These are phyloP conservation scores for Nannobrachium achirus DNA, from an alignment of 2,113 vertebrate genomes.

Conservation along the genomic window DNA sequence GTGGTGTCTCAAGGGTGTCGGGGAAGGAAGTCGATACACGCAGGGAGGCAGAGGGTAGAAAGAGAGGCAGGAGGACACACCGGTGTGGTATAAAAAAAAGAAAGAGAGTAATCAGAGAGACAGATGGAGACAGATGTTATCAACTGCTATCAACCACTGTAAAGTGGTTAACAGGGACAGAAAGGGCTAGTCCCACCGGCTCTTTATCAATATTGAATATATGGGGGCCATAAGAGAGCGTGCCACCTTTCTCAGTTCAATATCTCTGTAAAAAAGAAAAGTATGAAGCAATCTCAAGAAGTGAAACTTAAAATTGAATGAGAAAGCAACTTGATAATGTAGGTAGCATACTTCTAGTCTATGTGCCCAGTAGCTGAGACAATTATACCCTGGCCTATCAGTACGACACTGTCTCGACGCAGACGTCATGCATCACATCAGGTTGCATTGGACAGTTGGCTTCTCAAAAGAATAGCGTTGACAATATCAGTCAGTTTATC, in stretches of 20 bases:
- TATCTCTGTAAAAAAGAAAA: conserved; percentile 8
- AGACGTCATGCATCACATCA: too few relatives aligned
- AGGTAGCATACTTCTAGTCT: too few relatives aligned
- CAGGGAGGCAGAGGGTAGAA: too few relatives aligned
- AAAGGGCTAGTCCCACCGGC: conserved; percentile 9
- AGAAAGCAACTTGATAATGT: neutral
- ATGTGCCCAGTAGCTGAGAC: too few relatives aligned
- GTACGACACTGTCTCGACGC: too few relatives aligned
- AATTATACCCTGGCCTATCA: too few relatives aligned
- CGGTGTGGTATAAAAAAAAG: too few relatives aligned
- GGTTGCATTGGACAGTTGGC: too few relatives aligned
- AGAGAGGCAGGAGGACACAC: too few relatives aligned
- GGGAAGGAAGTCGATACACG: too few relatives aligned
- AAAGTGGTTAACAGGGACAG: conserved; percentile 9
- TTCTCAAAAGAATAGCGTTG: too few relatives aligned
- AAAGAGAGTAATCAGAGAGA: neutral
- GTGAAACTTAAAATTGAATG: conserved; percentile 18
- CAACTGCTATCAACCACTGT: conserved; percentile 19
- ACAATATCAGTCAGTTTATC: too few relatives aligned
- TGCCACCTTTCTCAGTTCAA: conserved; percentile 23
- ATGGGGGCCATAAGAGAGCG: conserved; percentile 10
- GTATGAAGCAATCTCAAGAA: conserved; percentile 8
- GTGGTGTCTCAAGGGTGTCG: conserved; percentile 13
- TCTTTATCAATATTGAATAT: neutral
- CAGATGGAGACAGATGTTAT: neutral